Evolutionary conservation across 2,113 vertebrate species (phyloP), one percentile per base, ranked within the genome.

Genomic region (Romanogobio albipinnatus): DNA sequence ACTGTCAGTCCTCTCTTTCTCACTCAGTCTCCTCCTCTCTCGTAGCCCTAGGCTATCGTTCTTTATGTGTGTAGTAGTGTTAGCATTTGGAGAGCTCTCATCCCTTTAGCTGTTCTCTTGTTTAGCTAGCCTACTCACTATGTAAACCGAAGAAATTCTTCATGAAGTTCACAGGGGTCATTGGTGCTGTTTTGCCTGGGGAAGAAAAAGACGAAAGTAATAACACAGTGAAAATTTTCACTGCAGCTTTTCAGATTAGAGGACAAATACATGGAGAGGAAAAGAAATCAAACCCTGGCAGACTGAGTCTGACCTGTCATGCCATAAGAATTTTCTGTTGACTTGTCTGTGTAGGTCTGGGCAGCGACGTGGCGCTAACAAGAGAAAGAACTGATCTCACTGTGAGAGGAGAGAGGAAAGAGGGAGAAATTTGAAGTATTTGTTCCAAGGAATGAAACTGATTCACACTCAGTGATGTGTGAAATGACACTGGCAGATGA

Each of bases 401-500:
- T 92, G 62, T 17, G n/a, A 76, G 84, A 78, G 81, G 66, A 58
- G 76, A 75, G 71, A 39, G 62, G 87, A 88, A 81, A 92, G 90
- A 91, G 89, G 86, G 87, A 90, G 90, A 89, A 93, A 94, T 92
- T 90, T 93, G 92, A 89, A 91, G 92, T 95, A 95, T 95, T 95
- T 94, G 93, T 93, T 95, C 90, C 91, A 90, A 78, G 90, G 92
- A 94, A 94, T 94, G 92, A 95, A 95, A 95, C 92, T 94, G 94
- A 95, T 94, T 95, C 93, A 93, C 93, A 93, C 91, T 91, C 91
- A 93, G 89, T 91, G 82, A 91, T 95, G 94, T 94, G 90, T 95
- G 93, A 94, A 95, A 95, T 95, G 93, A 93, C 92, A 93, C 91
- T 94, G 93, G 93, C 93, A 93, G 93, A 94, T 94, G 92, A 93